Base-by-base conservation (phyloP, 2,797 vertebrate genomes). In the Brotula barbata region DNA sequence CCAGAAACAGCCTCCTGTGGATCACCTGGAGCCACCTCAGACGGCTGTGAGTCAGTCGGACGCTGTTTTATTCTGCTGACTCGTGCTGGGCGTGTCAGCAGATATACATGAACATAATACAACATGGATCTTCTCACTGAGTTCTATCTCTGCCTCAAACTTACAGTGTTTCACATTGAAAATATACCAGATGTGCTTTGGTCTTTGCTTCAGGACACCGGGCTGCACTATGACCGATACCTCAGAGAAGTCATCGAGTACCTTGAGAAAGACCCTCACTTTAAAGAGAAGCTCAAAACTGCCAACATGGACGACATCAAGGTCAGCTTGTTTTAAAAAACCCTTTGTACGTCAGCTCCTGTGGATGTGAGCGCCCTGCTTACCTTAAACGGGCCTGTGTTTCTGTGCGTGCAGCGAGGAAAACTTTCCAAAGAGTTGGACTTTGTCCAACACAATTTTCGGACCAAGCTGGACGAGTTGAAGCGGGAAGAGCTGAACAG, bases 221-320 rank as follows among this genome's bases (percentile, higher is more conserved):
- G 95, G 44, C 91, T 98, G 75, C 96, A 96, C 87, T 98, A 98
- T 63, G 93, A 97, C 83, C 94, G 93, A 53, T 98, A 98, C 88
- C 94, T 98, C 85, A 92, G 91, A 64, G 94, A 98, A 87, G 95
- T 98, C 72, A 93, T 97, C 61, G 94, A 97, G 66, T 95, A 93
- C 69, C 90, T 98, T 21, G 95, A 98, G 86, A 96, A 95, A 75
- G 96, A 98, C 80, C 87, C 89, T 10, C 94, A 97, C 87, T 98
- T 98, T 77, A 93, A 90, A 86, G 94, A 97, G 68, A 96, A 95
- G 70, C 93, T 98, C 3, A 92, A 94, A 82, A 93, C 93, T 67
- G 90, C 94, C 64, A 93, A 95, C 73, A 94, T 97, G 86, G 95
- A 97, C 0, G 95, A 96, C 84, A 95, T 98, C 84, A 96, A 95